A percentile compares a stretch with the other conserved stretches of the same genome.
Evolutionary conservation across 2,797 vertebrate species (phyloP).

Genomic region (Knipowitschia caucasica): DNA sequence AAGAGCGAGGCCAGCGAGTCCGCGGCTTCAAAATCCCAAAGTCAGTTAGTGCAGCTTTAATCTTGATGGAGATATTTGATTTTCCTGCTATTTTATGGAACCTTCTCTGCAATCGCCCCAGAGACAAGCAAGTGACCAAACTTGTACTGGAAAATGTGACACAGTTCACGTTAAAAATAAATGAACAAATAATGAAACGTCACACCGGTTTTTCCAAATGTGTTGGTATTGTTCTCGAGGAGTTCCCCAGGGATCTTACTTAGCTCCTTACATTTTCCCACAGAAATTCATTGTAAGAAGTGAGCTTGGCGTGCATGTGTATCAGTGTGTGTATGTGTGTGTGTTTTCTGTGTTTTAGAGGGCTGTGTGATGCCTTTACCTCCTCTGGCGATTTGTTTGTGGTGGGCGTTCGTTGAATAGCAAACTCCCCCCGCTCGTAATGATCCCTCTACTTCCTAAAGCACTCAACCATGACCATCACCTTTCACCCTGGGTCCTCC

Average conservation of each 20-base stretch:
- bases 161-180: no score
- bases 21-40: no score
- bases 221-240: slow-evolving; percentile 11
- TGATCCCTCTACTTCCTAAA: slow-evolving; percentile 81
- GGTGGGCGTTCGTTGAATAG: slow-evolving; percentile 71
- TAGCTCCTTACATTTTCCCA: slow-evolving; percentile 31
- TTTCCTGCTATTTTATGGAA: no score
- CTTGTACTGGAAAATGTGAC: no score
- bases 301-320: slow-evolving; percentile 9
- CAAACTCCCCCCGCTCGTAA: slow-evolving; percentile 48
- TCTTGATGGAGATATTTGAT: no score
- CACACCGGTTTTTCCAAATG: no score
- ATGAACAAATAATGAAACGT: no score
- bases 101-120: no score
- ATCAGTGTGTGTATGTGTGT: slow-evolving; percentile 67
- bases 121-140: no score
- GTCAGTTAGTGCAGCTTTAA: no score
- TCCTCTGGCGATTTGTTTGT: slow-evolving; percentile 70
- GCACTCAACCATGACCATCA: slow-evolving; percentile 81
- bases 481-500: slow-evolving; percentile 71
- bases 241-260: slow-evolving; percentile 10
- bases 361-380: slow-evolving; percentile 41
- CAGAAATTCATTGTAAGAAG: slow-evolving; percentile 57
- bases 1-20: no score
- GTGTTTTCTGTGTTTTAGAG: slow-evolving; percentile 23